Conservation (phyloP, 2,888 invertebrate genomes). For the Creontiades dilutus region DNA sequence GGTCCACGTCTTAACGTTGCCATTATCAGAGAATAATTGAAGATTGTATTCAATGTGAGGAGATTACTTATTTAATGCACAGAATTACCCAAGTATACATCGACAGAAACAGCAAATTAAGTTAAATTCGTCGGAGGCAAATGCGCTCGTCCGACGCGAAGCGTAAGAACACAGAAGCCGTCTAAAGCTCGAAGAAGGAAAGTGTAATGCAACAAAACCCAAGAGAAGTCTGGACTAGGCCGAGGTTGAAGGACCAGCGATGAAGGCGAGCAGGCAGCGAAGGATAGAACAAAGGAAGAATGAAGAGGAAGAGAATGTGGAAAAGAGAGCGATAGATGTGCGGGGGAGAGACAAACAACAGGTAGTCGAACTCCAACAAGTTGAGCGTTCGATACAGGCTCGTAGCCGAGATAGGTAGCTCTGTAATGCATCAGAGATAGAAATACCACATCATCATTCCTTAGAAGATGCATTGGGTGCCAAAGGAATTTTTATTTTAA, state of each 20-base stretch:
- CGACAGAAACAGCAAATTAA: not conserved
- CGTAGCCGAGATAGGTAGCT: constrained; percentile 28
- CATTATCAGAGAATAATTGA: not conserved
- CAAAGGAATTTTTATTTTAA: not conserved
- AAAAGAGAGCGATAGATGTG: constrained; percentile 60
- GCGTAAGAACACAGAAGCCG: not conserved
- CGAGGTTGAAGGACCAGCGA: constrained; percentile 18
- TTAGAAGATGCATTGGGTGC: not conserved
- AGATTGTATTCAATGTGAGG: not conserved
- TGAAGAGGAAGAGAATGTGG: constrained; percentile 48
- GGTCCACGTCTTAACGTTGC: too few species aligned
- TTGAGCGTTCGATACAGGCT: constrained; percentile 67
- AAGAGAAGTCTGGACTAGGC: constrained; percentile 12
- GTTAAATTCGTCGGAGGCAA: not conserved
- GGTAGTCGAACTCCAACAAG: constrained; percentile 71
- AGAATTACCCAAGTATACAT: not conserved
- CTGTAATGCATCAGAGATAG: constrained; percentile 30
- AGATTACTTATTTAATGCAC: not conserved
- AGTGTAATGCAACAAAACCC: constrained; percentile 16
- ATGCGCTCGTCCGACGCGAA: not conserved
- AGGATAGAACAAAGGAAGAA: constrained; percentile 63
- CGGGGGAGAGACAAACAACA: constrained; percentile 67
- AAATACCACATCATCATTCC: not conserved
- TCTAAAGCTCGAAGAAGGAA: constrained; percentile 1
- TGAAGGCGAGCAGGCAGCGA: constrained; percentile 42